phyloP scores from a whole-genome alignment of 64 coral and sea anemone species.

The Montipora foliosa region DNA sequence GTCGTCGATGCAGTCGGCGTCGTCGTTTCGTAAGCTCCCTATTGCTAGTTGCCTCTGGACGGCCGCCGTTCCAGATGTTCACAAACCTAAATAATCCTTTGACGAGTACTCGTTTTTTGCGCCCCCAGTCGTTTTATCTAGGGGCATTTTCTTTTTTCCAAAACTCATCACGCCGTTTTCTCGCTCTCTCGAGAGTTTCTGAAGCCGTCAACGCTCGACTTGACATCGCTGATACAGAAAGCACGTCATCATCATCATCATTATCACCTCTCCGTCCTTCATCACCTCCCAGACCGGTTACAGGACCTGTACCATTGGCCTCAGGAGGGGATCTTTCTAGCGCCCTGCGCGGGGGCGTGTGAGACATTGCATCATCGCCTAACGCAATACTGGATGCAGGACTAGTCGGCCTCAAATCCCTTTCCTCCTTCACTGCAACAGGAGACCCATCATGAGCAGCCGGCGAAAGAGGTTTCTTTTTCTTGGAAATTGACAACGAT shows the following conservation, averaged over 20 bases:
- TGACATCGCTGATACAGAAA: slow-evolving; percentile 86
- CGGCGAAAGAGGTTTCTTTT: slow-evolving; percentile 25
- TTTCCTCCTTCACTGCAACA: background rate
- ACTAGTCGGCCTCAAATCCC: background rate
- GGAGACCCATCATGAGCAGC: background rate
- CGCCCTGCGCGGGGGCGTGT: slow-evolving; percentile 8
- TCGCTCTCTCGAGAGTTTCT: slow-evolving; percentile 81
- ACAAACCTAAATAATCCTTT: too few species aligned
- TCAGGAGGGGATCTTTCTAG: background rate
- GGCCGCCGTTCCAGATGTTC: too few species aligned
- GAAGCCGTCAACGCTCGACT: slow-evolving; percentile 83
- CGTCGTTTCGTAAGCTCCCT: too few species aligned
- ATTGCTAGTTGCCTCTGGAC: too few species aligned
- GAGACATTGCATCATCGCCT: background rate
- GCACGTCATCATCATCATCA: slow-evolving; percentile 84
- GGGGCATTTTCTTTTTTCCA: slow-evolving; percentile 55
- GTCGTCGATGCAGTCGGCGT: too few species aligned
- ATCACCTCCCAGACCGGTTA: slow-evolving; percentile 52
- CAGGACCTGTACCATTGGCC: background rate
- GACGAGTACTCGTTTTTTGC: too few species aligned
- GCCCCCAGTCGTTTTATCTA: background rate
- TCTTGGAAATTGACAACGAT: slow-evolving; percentile 39
- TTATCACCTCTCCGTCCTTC: slow-evolving; percentile 66
- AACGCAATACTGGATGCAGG: slow-evolving; percentile 56
- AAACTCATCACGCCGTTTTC: slow-evolving; percentile 86